Evolutionary conservation across 2,888 invertebrate species (phyloP).

Genomic region (Thysanoteuthis rhombus): DNA sequence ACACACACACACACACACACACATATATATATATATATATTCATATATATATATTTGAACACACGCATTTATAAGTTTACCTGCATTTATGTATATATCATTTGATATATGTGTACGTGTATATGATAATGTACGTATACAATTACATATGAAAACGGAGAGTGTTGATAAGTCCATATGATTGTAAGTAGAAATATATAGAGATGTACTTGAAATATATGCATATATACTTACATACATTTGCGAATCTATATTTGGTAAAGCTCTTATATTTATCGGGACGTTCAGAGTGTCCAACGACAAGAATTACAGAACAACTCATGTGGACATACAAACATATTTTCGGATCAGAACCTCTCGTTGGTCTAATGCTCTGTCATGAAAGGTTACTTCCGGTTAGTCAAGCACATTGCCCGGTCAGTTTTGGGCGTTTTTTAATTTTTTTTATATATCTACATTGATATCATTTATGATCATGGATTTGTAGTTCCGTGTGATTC

Average conservation of each 20-base stretch:
- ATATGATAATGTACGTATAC: neutral
- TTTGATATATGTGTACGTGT: neutral
- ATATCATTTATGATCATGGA: neutral
- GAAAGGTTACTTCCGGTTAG: neutral
- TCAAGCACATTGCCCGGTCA: neutral
- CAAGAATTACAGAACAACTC: neutral
- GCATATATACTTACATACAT: neutral
- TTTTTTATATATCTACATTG: neutral
- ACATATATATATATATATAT: too few relatives aligned
- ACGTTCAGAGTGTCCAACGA: neutral
- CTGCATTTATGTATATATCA: rapidly evolving
- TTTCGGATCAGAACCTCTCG: neutral
- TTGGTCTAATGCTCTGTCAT: neutral
- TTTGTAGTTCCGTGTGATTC: neutral
- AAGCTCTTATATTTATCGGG: neutral
- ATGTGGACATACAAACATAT: neutral
- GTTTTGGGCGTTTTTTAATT: neutral
- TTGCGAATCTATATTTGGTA: neutral
- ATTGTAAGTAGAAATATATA: neutral
- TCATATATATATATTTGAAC: too few relatives aligned
- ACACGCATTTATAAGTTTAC: neutral
- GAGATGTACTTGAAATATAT: neutral
- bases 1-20: too few relatives aligned
- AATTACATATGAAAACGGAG: too few relatives aligned
- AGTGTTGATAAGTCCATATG: too few relatives aligned